Evolutionary conservation across 2,888 invertebrate species (phyloP).

Genomic region (Drosophila differens): DNA sequence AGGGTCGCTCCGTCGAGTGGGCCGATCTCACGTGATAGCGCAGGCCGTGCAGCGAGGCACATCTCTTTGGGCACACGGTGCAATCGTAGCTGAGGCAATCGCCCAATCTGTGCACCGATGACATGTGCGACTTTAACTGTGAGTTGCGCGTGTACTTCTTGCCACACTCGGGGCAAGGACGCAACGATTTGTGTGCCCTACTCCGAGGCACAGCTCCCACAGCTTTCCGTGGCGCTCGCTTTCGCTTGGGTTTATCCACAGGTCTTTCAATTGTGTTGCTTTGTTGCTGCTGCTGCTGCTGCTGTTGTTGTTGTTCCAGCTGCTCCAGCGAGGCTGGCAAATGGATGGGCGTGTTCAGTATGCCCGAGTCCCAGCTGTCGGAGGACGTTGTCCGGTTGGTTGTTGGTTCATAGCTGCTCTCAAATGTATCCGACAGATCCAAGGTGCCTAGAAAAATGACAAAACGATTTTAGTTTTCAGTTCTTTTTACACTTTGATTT

Average conservation of each 20-base stretch:
- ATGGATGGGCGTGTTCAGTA: slow-evolving; percentile 63
- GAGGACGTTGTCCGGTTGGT: not conserved
- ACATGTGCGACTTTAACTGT: slow-evolving; percentile 76
- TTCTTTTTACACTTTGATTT: not conserved
- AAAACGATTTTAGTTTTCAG: not conserved
- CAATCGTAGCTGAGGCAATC: slow-evolving; percentile 73
- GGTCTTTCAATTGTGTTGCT: not conserved
- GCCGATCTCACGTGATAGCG: slow-evolving; percentile 78
- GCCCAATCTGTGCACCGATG: slow-evolving; percentile 79
- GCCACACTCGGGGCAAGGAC: slow-evolving; percentile 73
- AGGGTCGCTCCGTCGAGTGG: slow-evolving; percentile 77
- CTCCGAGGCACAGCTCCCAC: not conserved
- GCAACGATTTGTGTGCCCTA: slow-evolving; percentile 52
- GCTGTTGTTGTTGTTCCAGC: slow-evolving; percentile 10
- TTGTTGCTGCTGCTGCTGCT: not conserved
- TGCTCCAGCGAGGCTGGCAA: slow-evolving; percentile 48
- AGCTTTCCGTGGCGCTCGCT: slow-evolving; percentile 8
- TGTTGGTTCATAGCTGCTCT: slow-evolving; percentile 11
- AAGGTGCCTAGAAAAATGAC: slow-evolving; percentile 28
- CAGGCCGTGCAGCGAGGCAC: slow-evolving; percentile 80
- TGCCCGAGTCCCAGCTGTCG: slow-evolving; percentile 40
- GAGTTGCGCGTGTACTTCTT: slow-evolving; percentile 83
- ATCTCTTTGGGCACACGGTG: slow-evolving; percentile 71
- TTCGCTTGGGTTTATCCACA: slow-evolving; percentile 19
- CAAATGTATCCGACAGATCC: slow-evolving; percentile 48